A percentile compares a stretch with the other conserved stretches of the same genome.
Conservation (phyloP, 2,113 vertebrate genomes). For the Sceloporus tristichus region DNA sequence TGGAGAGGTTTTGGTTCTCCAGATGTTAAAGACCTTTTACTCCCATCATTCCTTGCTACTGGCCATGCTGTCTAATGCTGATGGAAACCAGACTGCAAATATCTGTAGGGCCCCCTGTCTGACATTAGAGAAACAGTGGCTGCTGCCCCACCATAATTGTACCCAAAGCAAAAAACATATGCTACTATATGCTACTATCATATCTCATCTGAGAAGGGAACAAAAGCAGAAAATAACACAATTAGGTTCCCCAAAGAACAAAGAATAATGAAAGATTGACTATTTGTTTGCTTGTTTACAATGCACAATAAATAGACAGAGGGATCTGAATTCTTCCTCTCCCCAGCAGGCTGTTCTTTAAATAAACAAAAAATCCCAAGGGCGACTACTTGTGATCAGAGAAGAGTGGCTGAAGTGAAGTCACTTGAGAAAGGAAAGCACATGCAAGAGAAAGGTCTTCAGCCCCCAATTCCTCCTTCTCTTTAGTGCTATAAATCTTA, state of each 20-base stretch:
- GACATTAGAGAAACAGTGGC: not conserved
- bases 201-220: not conserved
- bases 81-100: too few relatives aligned
- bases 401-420: not conserved
- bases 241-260: not conserved
- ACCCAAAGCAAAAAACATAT: not conserved
- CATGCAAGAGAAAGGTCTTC: not conserved
- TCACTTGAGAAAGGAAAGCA: not conserved
- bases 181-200: not conserved
- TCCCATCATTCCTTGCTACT: too few relatives aligned
- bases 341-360: not conserved
- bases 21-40: too few relatives aligned
- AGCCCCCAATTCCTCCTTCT: too few relatives aligned
- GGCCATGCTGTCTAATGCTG: too few relatives aligned
- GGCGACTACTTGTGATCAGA: not conserved
- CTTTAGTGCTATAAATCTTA: not conserved
- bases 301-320: too few relatives aligned
- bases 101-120: not conserved
- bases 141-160: not conserved
- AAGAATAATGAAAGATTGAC: too few relatives aligned
- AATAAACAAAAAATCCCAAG: too few relatives aligned
- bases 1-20: too few relatives aligned
- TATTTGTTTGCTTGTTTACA: not conserved
- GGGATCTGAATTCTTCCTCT: not conserved
- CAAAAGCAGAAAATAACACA: not conserved